A percentile compares a stretch with the other conserved stretches of the same genome.
Evolutionary conservation across 92 coral and sea anemone genomes (phyloP).

Genomic region (Zoanthus solanderi): DNA sequence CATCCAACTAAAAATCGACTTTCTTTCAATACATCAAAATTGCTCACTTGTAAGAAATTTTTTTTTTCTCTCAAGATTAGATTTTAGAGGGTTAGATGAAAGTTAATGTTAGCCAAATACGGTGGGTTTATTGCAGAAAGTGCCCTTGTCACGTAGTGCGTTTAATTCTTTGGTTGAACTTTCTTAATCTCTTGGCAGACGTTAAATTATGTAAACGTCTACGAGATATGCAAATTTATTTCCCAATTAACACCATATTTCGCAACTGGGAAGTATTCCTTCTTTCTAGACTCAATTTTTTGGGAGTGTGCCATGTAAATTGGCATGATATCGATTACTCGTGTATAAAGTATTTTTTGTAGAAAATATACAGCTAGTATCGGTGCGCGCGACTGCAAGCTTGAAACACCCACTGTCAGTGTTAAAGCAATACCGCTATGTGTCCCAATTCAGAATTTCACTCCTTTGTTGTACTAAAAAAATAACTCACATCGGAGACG

Average conservation of each 20-base stretch:
- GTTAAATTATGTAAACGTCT: neutral
- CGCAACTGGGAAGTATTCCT: neutral
- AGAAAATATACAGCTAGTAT: neutral
- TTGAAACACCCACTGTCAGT: neutral
- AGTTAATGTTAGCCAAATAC: neutral
- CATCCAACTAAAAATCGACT: neutral
- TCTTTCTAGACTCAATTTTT: neutral
- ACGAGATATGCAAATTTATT: neutral
- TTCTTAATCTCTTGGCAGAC: neutral
- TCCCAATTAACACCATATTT: neutral
- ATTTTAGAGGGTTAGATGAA: no score
- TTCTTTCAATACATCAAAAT: neutral
- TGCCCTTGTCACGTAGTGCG: neutral
- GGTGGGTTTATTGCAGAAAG: neutral
- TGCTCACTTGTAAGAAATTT: no score
- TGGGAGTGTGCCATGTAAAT: neutral
- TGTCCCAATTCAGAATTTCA: neutral
- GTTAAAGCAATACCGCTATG: neutral
- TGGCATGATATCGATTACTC: neutral
- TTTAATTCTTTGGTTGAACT: neutral
- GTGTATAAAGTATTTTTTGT: neutral
- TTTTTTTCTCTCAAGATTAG: no score
- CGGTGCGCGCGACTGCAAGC: neutral
- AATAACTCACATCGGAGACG: no score
- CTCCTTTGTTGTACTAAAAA: no score